Evolutionary conservation across 2,888 invertebrate species (phyloP), one percentile per base, ranked within the genome.

Genomic region (Electrophaes corylata): DNA sequence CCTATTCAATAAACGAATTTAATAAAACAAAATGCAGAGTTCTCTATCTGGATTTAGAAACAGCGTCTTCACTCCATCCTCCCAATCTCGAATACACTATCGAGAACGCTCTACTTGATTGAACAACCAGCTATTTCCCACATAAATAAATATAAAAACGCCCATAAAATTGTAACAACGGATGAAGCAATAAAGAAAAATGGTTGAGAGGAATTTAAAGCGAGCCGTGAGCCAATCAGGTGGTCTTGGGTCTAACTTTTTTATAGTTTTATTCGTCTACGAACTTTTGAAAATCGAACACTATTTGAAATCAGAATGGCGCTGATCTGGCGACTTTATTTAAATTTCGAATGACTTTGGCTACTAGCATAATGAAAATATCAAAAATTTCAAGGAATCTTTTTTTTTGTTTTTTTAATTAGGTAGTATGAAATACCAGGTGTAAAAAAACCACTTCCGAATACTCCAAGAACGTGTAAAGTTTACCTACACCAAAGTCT

Each of bases 91-190:
- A 20, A 37, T 35, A 37, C 10, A 10, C 10, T 39, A 39, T 39
- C 2, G 23, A 14, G 12, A 43, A 23, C 43, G n/a, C 43, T 43
- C 43, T 14, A 23, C 23, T 43, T 43, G 33, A 43, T 51, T 51
- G 51, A 50, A 47, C 37, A 35, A 12, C 19, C 31, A 19, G 37
- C 39, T 39, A 18, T 26, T 12, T 31, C 6, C 11, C 33, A 44
- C 44, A 43, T 51, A 23, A 44, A 53, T 46, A 53, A 53, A 46
- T 40, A 53, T 46, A 53, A 39, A 52, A 40, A 16, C 16, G 35
- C 0, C 14, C 20, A 39, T 53, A 46, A 53, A 53, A 46, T 31
- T 46, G 37, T 26, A 41, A 50, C 50, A 50, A 50, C 29, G 39
- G 53, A 46, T 53, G 19, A 46, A 46, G 40, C 39, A 0, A 46